Evolutionary conservation across 2,113 vertebrate genomes (phyloP).

Genomic region (Atherinomorus stipes): DNA sequence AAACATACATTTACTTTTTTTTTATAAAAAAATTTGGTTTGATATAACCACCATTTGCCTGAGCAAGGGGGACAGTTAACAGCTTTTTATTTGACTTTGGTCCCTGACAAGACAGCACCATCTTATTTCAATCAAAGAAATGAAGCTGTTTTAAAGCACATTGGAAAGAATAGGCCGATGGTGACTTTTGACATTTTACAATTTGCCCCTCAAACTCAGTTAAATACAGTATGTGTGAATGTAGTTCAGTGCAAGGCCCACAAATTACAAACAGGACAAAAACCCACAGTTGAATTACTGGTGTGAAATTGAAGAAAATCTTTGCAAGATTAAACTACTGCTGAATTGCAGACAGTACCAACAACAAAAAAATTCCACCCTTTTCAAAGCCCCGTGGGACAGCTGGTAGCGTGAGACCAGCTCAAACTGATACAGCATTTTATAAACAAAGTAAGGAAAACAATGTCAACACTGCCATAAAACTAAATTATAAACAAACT

Average conservation of each 20-base stretch:
- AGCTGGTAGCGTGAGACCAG: no score
- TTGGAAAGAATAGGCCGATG: neutral
- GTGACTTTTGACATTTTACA: neutral
- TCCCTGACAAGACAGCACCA: slow-evolving; percentile 30
- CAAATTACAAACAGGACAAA: slow-evolving; percentile 15
- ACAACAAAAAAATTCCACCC: no score
- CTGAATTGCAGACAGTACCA: no score
- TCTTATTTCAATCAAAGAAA: slow-evolving; percentile 25
- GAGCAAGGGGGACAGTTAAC: slow-evolving; percentile 8
- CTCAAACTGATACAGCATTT: neutral
- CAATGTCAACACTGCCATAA: no score
- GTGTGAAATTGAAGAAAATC: neutral
- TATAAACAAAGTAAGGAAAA: no score
- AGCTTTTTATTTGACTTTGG: slow-evolving; percentile 36
- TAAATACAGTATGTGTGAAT: neutral
- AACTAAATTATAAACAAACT: no score
- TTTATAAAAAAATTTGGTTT: slow-evolving; percentile 63
- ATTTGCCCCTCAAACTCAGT: neutral
- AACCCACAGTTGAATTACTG: neutral
- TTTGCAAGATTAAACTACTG: no score
- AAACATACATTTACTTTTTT: slow-evolving; percentile 1
- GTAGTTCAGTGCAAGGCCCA: slow-evolving; percentile 3
- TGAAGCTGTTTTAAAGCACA: slow-evolving; percentile 45
- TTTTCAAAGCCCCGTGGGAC: no score
- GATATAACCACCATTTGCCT: slow-evolving; percentile 23